phyloP scores from a whole-genome alignment of 2,888 invertebrate species.

The Mythimna ferrago region DNA sequence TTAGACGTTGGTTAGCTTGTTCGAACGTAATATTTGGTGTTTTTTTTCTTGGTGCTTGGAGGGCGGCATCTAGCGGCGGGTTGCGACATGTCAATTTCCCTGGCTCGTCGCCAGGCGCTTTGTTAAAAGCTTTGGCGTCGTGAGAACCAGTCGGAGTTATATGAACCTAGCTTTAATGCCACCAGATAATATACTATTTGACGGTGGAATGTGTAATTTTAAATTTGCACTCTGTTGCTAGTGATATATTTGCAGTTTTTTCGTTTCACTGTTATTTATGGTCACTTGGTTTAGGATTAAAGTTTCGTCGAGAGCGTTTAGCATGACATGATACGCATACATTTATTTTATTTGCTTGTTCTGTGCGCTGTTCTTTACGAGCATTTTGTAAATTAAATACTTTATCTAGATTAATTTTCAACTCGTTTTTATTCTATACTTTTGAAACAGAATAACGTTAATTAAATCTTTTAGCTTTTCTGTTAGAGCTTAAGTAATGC shows the following conservation, averaged over 20 bases:
- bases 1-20: constrained; percentile 70
- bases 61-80: constrained; percentile 79
- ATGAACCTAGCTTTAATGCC: constrained; percentile 67
- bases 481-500: not conserved
- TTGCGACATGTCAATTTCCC: constrained; percentile 71
- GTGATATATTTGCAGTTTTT: constrained; percentile 60
- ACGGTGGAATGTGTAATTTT: constrained; percentile 61
- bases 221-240: constrained; percentile 68
- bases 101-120: constrained; percentile 83
- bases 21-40: constrained; percentile 68
- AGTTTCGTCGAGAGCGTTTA: constrained; percentile 47
- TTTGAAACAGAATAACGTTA: constrained; percentile 1
- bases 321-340: constrained; percentile 48
- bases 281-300: constrained; percentile 50
- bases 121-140: constrained; percentile 82
- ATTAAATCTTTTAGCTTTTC: not conserved
- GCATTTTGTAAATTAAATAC: constrained; percentile 31
- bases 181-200: constrained; percentile 68
- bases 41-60: constrained; percentile 63
- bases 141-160: constrained; percentile 69
- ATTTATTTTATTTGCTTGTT: constrained; percentile 39
- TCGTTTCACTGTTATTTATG: constrained; percentile 49
- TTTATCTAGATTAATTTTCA: constrained; percentile 24
- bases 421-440: not conserved
- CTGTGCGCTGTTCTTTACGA: constrained; percentile 6